Evolutionary conservation across 2,113 vertebrate species (phyloP).

Genomic region (Xenopus borealis): DNA sequence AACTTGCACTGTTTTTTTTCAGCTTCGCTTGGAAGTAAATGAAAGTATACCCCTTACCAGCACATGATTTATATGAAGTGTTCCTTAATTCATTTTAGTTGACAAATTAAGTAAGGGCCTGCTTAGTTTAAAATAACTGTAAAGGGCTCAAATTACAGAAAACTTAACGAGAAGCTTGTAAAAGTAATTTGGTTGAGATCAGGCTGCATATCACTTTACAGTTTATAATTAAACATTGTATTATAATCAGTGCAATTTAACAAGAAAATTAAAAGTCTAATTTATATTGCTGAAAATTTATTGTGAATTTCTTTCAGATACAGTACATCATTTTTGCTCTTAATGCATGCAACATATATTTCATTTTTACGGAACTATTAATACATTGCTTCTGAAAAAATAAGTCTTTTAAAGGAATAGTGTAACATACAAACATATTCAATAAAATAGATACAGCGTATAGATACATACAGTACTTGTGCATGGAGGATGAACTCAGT

Average conservation of each 20-base stretch:
- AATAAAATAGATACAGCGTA: too few species aligned
- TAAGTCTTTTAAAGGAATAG: too few species aligned
- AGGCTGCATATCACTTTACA: slow-evolving; percentile 20
- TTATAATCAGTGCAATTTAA: slow-evolving; percentile 28
- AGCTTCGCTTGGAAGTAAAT: slow-evolving; percentile 13
- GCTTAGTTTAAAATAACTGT: slow-evolving; percentile 19
- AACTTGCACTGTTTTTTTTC: neutral
- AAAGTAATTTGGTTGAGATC: slow-evolving; percentile 30
- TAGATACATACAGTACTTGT: too few species aligned
- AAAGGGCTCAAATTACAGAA: slow-evolving; percentile 32
- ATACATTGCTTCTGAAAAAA: too few species aligned
- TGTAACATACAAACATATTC: too few species aligned
- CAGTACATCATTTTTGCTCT: too few species aligned
- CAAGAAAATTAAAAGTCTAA: neutral
- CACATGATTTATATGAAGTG: slow-evolving; percentile 24
- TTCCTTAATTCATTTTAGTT: slow-evolving; percentile 29
- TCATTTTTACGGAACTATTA: too few species aligned
- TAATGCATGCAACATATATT: too few species aligned
- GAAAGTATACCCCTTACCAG: slow-evolving; percentile 3
- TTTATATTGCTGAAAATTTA: neutral
- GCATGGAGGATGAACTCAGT: too few species aligned
- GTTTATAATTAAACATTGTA: slow-evolving; percentile 36
- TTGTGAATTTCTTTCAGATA: neutral
- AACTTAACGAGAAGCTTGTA: slow-evolving; percentile 29
- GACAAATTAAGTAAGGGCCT: slow-evolving; percentile 20